Conservation (phyloP, 2,797 vertebrate species). For the Denticeps clupeoides region DNA sequence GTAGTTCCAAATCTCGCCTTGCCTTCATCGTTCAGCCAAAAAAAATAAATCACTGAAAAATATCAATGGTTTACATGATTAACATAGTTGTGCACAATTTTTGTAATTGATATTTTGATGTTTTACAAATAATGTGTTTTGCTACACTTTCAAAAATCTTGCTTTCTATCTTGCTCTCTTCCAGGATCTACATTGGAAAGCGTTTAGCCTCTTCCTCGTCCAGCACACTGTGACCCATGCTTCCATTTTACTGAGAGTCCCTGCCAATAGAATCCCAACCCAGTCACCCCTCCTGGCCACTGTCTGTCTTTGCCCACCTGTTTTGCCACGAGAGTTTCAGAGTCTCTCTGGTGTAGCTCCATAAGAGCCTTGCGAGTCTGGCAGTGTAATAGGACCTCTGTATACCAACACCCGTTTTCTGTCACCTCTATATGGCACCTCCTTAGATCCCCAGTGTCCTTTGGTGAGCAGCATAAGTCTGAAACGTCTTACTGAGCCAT, state of each 20-base stretch:
- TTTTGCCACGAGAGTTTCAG: not conserved
- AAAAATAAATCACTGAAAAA: no score
- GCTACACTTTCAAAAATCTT: not conserved
- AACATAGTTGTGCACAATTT: no score
- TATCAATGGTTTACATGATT: no score
- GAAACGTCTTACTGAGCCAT: not conserved
- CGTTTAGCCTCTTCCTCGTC: conserved; percentile 57
- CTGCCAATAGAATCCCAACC: conserved; percentile 36
- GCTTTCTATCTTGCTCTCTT: not conserved
- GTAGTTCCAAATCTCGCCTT: no score
- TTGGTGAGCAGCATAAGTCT: not conserved
- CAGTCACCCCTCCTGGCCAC: conserved; percentile 6
- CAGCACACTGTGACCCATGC: conserved; percentile 50
- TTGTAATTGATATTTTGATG: no score
- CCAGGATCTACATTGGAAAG: conserved; percentile 64
- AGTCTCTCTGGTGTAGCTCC: not conserved
- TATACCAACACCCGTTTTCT: not conserved
- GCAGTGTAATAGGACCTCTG: not conserved
- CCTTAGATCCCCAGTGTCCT: no score
- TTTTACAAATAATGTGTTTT: no score
- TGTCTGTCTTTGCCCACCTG: not conserved
- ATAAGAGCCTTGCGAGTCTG: not conserved
- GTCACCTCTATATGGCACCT: not conserved
- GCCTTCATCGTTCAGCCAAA: no score
- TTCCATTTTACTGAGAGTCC: conserved; percentile 25